phyloP scores from a whole-genome alignment of 2,113 vertebrate genomes.

The Taurulus bubalis region DNA sequence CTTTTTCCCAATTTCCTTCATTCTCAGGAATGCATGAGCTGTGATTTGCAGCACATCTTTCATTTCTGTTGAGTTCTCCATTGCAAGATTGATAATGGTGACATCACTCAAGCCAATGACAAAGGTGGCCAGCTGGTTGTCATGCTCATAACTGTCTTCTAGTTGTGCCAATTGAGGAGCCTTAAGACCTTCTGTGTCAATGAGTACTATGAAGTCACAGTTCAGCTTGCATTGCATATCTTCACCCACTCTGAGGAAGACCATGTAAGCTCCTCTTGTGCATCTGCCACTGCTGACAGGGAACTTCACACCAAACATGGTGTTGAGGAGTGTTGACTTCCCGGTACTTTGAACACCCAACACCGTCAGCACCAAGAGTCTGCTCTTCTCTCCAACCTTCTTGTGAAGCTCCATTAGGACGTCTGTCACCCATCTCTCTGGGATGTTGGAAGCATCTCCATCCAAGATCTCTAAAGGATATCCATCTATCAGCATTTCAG shows the following conservation, averaged over 20 bases:
- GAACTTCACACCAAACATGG: constrained; percentile 89
- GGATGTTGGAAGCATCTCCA: constrained; percentile 76
- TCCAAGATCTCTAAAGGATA: constrained; percentile 76
- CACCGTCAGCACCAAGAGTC: constrained; percentile 69
- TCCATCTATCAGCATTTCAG: constrained; percentile 73
- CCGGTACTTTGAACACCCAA: constrained; percentile 78
- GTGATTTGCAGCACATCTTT: constrained; percentile 73
- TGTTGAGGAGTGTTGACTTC: constrained; percentile 88
- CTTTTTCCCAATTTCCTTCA: constrained; percentile 76
- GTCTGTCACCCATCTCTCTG: constrained; percentile 64
- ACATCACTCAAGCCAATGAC: constrained; percentile 85
- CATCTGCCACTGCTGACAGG: constrained; percentile 81
- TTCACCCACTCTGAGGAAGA: constrained; percentile 61
- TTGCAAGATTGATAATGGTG: constrained; percentile 79
- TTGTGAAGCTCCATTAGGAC: constrained; percentile 68
- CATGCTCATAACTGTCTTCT: constrained; percentile 71
- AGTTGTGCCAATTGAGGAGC: constrained; percentile 58
- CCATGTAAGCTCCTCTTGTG: constrained; percentile 82
- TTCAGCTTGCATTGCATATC: constrained; percentile 59
- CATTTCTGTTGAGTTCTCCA: constrained; percentile 69
- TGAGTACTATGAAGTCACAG: constrained; percentile 75
- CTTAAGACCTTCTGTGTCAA: constrained; percentile 76
- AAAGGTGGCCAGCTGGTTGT: constrained; percentile 84
- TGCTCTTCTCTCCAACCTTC: constrained; percentile 56
- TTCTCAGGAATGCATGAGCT: constrained; percentile 71